Conservation (phyloP, 2,888 invertebrate species). For the Ceraclea dissimilis region DNA sequence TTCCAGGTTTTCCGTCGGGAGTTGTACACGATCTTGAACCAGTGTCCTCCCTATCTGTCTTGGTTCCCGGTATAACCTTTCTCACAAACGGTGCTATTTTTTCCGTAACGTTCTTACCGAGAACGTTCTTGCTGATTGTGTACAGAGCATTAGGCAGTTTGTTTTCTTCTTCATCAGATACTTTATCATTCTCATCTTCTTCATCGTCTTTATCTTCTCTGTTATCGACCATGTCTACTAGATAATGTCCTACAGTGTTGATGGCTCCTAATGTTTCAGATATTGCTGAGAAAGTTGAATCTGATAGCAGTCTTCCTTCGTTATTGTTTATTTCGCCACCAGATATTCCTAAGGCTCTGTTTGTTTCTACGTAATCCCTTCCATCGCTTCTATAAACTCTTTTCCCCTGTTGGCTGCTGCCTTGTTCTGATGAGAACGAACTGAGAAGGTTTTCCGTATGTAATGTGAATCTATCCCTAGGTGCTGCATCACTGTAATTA, state of each 20-base stretch:
- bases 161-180: slow-evolving; percentile 35
- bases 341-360: slow-evolving; percentile 22
- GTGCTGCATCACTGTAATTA: background rate
- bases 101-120: slow-evolving; percentile 69
- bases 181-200: slow-evolving; percentile 36
- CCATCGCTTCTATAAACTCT: slow-evolving; percentile 21
- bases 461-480: background rate
- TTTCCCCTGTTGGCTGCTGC: background rate
- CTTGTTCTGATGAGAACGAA: slow-evolving; percentile 2
- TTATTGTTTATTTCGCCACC: slow-evolving; percentile 20
- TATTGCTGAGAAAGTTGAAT: slow-evolving; percentile 54
- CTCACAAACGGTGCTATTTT: slow-evolving; percentile 67
- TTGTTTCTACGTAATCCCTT: slow-evolving; percentile 19
- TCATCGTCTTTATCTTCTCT: slow-evolving; percentile 39
- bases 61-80: slow-evolving; percentile 40
- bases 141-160: slow-evolving; percentile 67
- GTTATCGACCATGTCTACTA: slow-evolving; percentile 68
- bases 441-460: slow-evolving; percentile 21
- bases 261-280: slow-evolving; percentile 68
- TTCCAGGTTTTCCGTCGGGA: slow-evolving; percentile 70
- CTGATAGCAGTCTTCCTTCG: slow-evolving; percentile 44
- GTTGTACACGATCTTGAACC: slow-evolving; percentile 67
- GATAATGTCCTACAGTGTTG: slow-evolving; percentile 77
- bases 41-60: slow-evolving; percentile 39
- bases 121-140: slow-evolving; percentile 71